A percentile compares a stretch with the other conserved stretches of the same genome.
Evolutionary conservation across 2,113 vertebrate genomes (phyloP).

Genomic region (Calyptomena viridis): DNA sequence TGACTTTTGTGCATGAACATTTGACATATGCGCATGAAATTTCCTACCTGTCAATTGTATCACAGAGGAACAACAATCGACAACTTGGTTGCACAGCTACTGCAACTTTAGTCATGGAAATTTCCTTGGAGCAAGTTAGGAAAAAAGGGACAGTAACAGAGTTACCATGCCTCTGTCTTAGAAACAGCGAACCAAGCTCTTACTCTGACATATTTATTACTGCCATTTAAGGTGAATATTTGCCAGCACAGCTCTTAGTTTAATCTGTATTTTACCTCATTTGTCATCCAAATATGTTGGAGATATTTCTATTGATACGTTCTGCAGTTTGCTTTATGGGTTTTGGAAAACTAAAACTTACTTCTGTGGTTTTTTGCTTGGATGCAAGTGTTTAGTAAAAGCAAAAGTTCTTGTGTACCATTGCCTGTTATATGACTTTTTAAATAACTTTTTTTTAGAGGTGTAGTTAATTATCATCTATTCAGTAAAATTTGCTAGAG

Average conservation of each 20-base stretch:
- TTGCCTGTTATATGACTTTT: conserved; percentile 2
- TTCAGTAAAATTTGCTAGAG: neutral
- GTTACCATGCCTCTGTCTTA: neutral
- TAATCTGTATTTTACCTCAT: conserved; percentile 45
- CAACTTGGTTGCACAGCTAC: conserved; percentile 17
- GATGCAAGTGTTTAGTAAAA: conserved; percentile 31
- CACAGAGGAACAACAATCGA: neutral
- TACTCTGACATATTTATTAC: conserved; percentile 55
- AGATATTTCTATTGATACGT: conserved; percentile 39
- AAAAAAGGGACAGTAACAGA: neutral
- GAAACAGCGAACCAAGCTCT: conserved; percentile 30
- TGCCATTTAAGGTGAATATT: conserved; percentile 54
- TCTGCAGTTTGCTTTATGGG: conserved; percentile 35
- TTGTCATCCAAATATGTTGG: conserved; percentile 54
- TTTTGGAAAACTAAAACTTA: conserved; percentile 49
- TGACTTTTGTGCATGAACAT: neutral
- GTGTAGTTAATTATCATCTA: neutral
- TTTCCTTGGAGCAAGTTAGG: neutral
- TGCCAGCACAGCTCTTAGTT: conserved; percentile 41
- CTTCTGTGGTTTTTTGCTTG: neutral
- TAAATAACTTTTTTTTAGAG: neutral
- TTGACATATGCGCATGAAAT: neutral
- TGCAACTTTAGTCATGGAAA: neutral
- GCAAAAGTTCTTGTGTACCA: neutral
- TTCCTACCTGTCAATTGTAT: neutral